Conservation (phyloP, 2,113 vertebrate species). For the Cynoglossus semilaevis region DNA sequence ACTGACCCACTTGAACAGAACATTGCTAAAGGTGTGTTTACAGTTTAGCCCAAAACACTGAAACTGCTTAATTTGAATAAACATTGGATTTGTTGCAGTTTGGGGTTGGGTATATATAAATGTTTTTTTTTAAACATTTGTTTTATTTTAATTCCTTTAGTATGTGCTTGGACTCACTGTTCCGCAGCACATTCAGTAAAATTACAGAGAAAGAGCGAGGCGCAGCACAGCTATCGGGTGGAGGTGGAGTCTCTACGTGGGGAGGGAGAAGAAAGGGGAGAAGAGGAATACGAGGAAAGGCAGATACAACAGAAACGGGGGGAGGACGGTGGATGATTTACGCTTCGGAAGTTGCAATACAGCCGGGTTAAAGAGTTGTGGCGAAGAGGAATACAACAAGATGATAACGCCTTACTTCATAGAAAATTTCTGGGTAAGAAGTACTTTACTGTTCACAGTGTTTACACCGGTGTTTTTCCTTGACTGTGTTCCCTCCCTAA, state of each 20-base stretch:
- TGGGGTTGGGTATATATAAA: too few relatives aligned
- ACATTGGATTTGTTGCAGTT: too few relatives aligned
- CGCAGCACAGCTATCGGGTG: conserved; percentile 35
- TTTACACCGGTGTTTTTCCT: conserved; percentile 49
- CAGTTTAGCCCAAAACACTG: too few relatives aligned
- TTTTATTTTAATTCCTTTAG: too few relatives aligned
- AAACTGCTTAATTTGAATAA: too few relatives aligned
- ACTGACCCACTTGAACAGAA: too few relatives aligned
- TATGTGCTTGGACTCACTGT: too few relatives aligned
- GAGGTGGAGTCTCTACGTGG: conserved; percentile 79
- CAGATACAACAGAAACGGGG: conserved; percentile 68
- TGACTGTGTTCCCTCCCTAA: conserved; percentile 32
- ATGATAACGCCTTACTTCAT: conserved; percentile 92
- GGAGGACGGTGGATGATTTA: conserved; percentile 69
- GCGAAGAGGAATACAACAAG: conserved; percentile 65
- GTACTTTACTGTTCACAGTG: conserved; percentile 38
- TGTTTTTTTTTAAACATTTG: too few relatives aligned
- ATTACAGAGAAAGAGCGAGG: conserved; percentile 15
- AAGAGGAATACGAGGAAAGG: conserved; percentile 68
- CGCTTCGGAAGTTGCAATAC: conserved; percentile 47
- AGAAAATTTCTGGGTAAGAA: conserved; percentile 91
- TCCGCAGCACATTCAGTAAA: too few relatives aligned
- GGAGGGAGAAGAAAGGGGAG: conserved; percentile 70
- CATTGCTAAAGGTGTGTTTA: too few relatives aligned
- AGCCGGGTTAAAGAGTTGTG: conserved; percentile 30